Percentiles rank a stretch among this genome's conserved stretches.
Evolutionary conservation across 2,888 invertebrate genomes (phyloP).

Genomic region (Rhingia campestris): DNA sequence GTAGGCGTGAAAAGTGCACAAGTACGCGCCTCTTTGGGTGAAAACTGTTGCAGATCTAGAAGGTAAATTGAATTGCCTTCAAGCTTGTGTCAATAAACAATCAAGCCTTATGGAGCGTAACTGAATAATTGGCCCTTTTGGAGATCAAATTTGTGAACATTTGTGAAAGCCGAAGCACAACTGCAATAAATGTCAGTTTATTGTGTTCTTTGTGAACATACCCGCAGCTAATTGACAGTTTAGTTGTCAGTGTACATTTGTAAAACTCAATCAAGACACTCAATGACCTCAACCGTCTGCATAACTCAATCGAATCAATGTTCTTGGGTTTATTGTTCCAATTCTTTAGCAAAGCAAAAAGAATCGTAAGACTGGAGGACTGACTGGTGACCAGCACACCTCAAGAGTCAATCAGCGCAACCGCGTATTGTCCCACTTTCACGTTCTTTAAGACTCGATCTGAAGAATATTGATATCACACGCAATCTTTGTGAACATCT

Average conservation of each 20-base stretch:
- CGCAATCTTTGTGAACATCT: conserved; percentile 52
- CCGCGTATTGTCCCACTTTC: conserved; percentile 68
- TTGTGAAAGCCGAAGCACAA: conserved; percentile 42
- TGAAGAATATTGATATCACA: conserved; percentile 54
- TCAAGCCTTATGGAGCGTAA: conserved; percentile 34
- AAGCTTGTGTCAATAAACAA: conserved; percentile 56
- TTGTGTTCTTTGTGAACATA: conserved; percentile 7
- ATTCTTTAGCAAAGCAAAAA: conserved; percentile 31
- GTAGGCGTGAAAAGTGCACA: not conserved
- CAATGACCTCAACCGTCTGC: conserved; percentile 47
- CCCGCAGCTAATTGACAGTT: conserved; percentile 15
- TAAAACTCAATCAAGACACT: conserved; percentile 46
- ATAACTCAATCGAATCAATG: conserved; percentile 44
- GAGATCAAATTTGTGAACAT: conserved; percentile 13
- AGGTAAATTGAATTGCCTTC: conserved; percentile 13
- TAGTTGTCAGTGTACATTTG: conserved; percentile 29
- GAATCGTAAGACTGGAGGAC: conserved; percentile 6
- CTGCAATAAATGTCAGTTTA: conserved; percentile 26
- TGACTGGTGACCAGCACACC: conserved; percentile 46
- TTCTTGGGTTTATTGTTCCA: conserved; percentile 64
- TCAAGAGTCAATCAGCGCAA: conserved; percentile 65
- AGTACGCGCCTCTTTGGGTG: conserved; percentile 6
- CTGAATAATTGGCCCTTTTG: conserved; percentile 66
- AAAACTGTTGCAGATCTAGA: conserved; percentile 32
- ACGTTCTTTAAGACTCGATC: conserved; percentile 60